These are phyloP conservation scores for Actenoides lindsayi DNA, from an alignment of 2,113 vertebrate species.

Conservation along the genomic window DNA sequence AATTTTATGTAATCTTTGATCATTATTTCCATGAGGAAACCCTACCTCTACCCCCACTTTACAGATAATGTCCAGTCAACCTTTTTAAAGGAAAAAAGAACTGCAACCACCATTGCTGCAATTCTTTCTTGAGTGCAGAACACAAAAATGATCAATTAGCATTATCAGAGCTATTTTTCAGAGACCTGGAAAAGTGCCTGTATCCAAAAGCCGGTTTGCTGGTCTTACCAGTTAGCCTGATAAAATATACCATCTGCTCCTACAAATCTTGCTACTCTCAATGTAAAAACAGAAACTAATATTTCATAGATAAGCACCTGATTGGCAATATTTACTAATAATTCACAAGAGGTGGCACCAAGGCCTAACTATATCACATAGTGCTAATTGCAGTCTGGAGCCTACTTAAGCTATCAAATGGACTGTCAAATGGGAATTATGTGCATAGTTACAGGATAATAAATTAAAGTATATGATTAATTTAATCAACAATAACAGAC, in stretches of 20 bases:
- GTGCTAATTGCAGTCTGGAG: neutral
- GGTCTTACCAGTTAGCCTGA: neutral
- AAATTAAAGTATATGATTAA: neutral
- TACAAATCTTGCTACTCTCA: neutral
- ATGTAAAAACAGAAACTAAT: neutral
- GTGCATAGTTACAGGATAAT: neutral
- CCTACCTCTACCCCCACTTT: neutral
- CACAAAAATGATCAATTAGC: neutral
- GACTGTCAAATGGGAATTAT: neutral
- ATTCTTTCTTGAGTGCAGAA: neutral
- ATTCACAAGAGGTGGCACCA: neutral
- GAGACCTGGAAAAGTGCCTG: neutral
- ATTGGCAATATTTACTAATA: neutral
- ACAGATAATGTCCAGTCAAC: neutral
- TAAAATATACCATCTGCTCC: neutral
- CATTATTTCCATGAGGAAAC: neutral
- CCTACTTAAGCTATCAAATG: neutral
- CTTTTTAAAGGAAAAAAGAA: neutral
- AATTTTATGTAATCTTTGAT: neutral
- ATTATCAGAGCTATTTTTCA: neutral
- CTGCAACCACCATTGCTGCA: rapidly evolving
- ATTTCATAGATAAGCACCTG: neutral
- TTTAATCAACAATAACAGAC: constrained; percentile 13
- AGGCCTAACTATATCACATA: neutral
- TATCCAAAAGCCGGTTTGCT: neutral